Percentiles rank a stretch among this genome's conserved stretches.
These are phyloP conservation scores for Digitonthophagus gazella DNA, from an alignment of 2,888 invertebrate species.

Conservation along the genomic window DNA sequence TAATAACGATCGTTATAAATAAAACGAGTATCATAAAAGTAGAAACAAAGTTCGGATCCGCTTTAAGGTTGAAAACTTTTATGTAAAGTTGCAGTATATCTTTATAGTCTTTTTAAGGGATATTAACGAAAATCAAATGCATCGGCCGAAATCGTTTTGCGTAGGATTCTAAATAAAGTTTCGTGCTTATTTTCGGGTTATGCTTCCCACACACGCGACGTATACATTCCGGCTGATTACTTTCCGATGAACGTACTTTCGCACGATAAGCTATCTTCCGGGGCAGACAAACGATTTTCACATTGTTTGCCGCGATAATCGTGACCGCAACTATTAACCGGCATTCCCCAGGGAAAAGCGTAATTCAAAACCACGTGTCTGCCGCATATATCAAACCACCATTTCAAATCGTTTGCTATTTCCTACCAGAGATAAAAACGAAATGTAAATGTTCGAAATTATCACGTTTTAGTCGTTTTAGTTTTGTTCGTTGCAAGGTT, in stretches of 20 bases:
- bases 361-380: background rate
- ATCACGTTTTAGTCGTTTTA: background rate
- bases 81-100: constrained; percentile 24
- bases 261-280: background rate
- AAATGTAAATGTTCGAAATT: background rate
- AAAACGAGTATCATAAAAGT: constrained; percentile 19
- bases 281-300: background rate
- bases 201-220: background rate
- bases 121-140: background rate
- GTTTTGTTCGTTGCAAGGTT: background rate
- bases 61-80: constrained; percentile 27
- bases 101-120: constrained; percentile 27
- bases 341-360: background rate
- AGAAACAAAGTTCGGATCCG: constrained; percentile 26
- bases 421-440: background rate
- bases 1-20: constrained; percentile 27
- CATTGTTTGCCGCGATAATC: background rate
- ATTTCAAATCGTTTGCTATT: background rate
- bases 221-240: background rate
- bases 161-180: background rate
- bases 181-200: background rate
- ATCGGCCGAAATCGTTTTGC: constrained; percentile 9
- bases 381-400: background rate
- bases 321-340: background rate
- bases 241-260: background rate